Evolutionary conservation across 2,888 invertebrate species (phyloP).

Genomic region (Cheilosia urbana): DNA sequence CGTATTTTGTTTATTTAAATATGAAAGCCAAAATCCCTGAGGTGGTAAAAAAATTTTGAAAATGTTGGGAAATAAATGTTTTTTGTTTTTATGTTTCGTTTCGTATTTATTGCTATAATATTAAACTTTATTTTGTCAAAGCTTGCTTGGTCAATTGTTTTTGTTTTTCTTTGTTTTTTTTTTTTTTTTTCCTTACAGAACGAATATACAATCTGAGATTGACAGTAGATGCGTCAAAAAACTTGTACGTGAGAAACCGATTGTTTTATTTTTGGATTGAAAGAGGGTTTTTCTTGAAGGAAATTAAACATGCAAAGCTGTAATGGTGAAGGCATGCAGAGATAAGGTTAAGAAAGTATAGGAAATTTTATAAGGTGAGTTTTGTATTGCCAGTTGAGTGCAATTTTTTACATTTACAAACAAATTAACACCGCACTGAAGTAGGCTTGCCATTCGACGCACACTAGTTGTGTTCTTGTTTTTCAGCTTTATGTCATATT

Average conservation of each 20-base stretch:
- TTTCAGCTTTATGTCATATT: no score
- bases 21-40: conserved; percentile 76
- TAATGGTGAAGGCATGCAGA: background rate
- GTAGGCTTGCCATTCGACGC: no score
- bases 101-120: conserved; percentile 33
- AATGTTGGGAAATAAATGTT: conserved; percentile 47
- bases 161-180: conserved; percentile 10
- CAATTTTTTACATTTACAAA: no score
- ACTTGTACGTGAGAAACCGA: conserved; percentile 73
- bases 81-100: conserved; percentile 22
- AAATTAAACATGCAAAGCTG: background rate
- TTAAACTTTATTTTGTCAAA: conserved; percentile 32
- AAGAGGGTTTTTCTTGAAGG: conserved; percentile 18
- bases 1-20: conserved; percentile 46
- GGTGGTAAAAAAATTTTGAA: conserved; percentile 65
- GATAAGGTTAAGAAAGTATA: background rate
- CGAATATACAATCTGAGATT: conserved; percentile 50
- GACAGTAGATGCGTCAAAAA: conserved; percentile 61
- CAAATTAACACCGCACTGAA: no score
- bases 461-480: no score
- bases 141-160: conserved; percentile 72
- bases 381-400: background rate
- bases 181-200: conserved; percentile 36
- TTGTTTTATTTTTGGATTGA: conserved; percentile 54
- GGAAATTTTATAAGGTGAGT: background rate